Base-by-base conservation (phyloP, 2,797 vertebrate genomes). In the Smutsia temminckii region DNA sequence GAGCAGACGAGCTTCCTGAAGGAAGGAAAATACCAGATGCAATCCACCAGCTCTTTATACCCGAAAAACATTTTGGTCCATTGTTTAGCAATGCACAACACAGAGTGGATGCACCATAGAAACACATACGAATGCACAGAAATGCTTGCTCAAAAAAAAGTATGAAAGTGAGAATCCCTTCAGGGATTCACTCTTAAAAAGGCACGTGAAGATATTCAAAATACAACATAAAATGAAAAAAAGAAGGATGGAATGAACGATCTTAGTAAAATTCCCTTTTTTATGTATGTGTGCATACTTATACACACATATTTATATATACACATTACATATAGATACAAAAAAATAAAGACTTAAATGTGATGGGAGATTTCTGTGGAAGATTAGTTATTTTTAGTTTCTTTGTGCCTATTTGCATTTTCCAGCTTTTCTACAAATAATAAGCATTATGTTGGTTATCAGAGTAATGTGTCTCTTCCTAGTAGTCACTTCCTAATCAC, bases 1-100 rank as follows among this genome's bases (percentile, higher is more conserved):
- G 37, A 92, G 81, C 87, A 96, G 80, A 94, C 23, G 18, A 55
- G 63, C 49, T 96, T 95, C 42, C 63, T 95, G 29, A 59, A 90
- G 64, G 59, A 97, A 92, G 40, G 40, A 79, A 97, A 94, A 80
- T 51, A 86, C 59, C 63, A 84, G 17, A 85, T 83, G 51, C 75
- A 75, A 32, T 68, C 77, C 63, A 74, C 29, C 79, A 72, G 61
- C n/a, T 87, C 34, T 83, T 88, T 32, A 81, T 34, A 86, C 46
- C 77, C 85, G 17, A 94, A 86, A 74, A 95, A 87, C 37, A 64
- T 92, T 91, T 89, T 40, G 63, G 17, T 16, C 63, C 40, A 13
- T 69, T 74, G 34, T 66, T 96, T 51, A 71, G 34, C 27, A 42
- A 81, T 49, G 23, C 77, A 83, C 42, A 69, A 32, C 34, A 68